Evolutionary conservation across 2,797 vertebrate species (phyloP).

Genomic region (Monodelphis domestica): DNA sequence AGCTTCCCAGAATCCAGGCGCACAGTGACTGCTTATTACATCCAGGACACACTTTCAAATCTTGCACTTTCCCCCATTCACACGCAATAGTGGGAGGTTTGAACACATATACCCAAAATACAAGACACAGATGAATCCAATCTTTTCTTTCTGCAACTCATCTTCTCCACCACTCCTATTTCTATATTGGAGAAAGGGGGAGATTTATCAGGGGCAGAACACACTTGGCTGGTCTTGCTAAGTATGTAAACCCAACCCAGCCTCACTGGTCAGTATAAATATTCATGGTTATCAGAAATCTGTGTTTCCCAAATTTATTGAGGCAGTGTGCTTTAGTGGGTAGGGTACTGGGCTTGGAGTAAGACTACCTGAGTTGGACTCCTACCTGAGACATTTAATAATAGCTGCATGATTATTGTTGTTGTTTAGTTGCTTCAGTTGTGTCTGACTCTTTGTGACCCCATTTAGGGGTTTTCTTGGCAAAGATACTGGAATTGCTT

Average conservation of each 20-base stretch:
- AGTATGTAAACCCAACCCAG: neutral
- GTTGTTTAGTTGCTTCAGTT: too few relatives aligned
- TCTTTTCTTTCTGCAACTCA: neutral
- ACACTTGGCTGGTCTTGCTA: neutral
- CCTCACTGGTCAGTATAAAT: neutral
- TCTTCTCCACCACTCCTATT: neutral
- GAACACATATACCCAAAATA: neutral
- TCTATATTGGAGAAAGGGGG: neutral
- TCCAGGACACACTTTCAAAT: conserved; percentile 35
- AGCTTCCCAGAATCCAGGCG: conserved; percentile 24
- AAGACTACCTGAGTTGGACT: neutral
- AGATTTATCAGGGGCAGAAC: neutral
- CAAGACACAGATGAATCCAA: neutral
- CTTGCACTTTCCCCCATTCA: conserved; percentile 35
- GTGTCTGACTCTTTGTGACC: too few relatives aligned
- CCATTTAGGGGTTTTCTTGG: too few relatives aligned
- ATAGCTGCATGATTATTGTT: neutral
- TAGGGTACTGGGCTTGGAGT: neutral
- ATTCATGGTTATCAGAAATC: neutral
- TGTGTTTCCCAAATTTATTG: neutral
- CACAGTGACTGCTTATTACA: conserved; percentile 14
- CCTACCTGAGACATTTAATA: neutral
- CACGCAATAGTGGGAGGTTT: conserved; percentile 3
- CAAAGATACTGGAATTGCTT: too few relatives aligned
- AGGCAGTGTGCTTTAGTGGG: neutral